A percentile compares a stretch with the other conserved stretches of the same genome.
phyloP scores from a whole-genome alignment of 2,888 invertebrate genomes.

The Spodoptera picta region DNA sequence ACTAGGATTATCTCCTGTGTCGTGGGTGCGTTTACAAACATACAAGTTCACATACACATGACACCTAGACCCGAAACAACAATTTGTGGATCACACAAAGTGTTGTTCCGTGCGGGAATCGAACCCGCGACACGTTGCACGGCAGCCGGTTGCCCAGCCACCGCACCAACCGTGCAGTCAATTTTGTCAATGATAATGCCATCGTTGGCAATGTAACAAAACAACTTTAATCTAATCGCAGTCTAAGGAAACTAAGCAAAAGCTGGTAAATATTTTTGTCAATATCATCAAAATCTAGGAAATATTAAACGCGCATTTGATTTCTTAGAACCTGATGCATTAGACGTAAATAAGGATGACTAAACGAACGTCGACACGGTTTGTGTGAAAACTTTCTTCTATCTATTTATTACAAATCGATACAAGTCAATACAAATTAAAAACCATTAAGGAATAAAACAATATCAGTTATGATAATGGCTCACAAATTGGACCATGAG shows the following conservation, averaged over 20 bases:
- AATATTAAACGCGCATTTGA: background rate
- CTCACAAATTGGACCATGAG: conserved; percentile 49
- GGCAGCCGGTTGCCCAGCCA: too few species aligned
- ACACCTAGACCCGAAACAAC: too few species aligned
- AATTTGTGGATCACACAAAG: too few species aligned
- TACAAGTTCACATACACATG: too few species aligned
- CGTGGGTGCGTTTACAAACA: too few species aligned
- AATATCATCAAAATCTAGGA: conserved; percentile 10
- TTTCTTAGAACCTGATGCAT: conserved; percentile 5
- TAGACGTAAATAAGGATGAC: too few species aligned
- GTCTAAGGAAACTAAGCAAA: background rate
- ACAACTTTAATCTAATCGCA: background rate
- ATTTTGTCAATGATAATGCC: background rate
- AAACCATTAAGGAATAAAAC: conserved; percentile 43
- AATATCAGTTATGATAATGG: conserved; percentile 50
- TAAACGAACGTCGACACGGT: too few species aligned
- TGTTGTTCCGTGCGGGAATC: too few species aligned
- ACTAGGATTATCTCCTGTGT: too few species aligned
- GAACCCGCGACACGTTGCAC: too few species aligned
- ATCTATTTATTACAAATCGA: conserved; percentile 25
- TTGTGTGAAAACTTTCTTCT: background rate
- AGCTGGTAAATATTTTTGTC: conserved; percentile 3
- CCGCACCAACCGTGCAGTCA: too few species aligned
- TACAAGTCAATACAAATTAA: conserved; percentile 31
- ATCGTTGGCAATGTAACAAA: background rate